Base-by-base conservation (phyloP, 2,113 vertebrate genomes). In the Astatotilapia flaviijosephi region DNA sequence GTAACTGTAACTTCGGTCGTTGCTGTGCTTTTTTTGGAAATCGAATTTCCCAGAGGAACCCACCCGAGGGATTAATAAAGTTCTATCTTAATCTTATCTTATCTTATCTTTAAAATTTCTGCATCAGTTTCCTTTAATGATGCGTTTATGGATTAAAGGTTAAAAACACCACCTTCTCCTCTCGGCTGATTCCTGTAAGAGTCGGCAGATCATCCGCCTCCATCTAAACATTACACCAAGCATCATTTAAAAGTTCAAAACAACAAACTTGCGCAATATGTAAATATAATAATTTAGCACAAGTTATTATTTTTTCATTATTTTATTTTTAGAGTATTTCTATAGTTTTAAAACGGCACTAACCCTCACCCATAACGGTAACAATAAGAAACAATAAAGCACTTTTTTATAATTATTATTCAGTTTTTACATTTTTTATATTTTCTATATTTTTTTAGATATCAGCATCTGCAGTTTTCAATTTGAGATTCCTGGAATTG, bases 161-260 rank as follows among this genome's bases (percentile, higher is more conserved):
- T 70, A 70, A 70, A 70, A 45, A 70, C 33, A 40, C 19, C 60
- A n/a, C 10, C 60, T 37, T 1, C 6, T 37, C 0, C 60, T 12
- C 3, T 6, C 2, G 15, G 28, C 60, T n/a, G 60, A 35, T 65
- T 35, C 17, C 60, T 3, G 2, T 65, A 35, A n/a, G 2, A 0
- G 58, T 62, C 28, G 6, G 15, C 60, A n/a, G 4, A 35, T 65
- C 60, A 35, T 0, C 17, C 0, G 31, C 31, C 58, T 62, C 31
- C 60, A 65, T 37, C 31, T 37, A 3, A 35, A 65, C 60, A 1
- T n/a, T n/a, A 62, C 1, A 11, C 0, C 10, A 2, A n/a, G 60
- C 17, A 5, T 65, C 9, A 0, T 35, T 65, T 65, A 65, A 37
- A 37, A 65, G 62, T 5, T 21, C 35, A 68, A 37, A 68, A 2